phyloP scores from a whole-genome alignment of 2,797 vertebrate genomes.

The Amblyraja radiata region DNA sequence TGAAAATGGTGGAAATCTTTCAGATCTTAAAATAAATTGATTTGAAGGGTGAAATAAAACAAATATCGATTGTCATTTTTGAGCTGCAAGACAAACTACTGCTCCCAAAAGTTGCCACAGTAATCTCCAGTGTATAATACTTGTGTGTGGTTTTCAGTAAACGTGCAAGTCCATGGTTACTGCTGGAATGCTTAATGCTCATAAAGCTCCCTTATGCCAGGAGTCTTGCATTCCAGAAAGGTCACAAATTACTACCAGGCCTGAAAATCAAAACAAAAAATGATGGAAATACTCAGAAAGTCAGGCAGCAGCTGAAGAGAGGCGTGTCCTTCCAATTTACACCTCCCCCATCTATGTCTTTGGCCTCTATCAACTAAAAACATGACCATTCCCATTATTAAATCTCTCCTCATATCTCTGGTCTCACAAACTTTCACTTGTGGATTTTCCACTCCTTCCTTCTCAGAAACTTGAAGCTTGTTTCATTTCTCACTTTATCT shows the following conservation, averaged over 20 bases:
- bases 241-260: not conserved
- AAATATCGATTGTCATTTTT: conserved; percentile 17
- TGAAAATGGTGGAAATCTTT: conserved; percentile 29
- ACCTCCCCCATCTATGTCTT: too few relatives aligned
- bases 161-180: not conserved
- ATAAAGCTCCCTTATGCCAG: not conserved
- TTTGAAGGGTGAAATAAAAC: conserved; percentile 30
- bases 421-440: too few relatives aligned
- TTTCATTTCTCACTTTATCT: too few relatives aligned
- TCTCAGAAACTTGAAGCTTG: too few relatives aligned
- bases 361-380: too few relatives aligned
- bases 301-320: too few relatives aligned
- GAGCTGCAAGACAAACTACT: conserved; percentile 20
- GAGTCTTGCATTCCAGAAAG: not conserved
- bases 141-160: not conserved
- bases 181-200: not conserved
- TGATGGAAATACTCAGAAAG: too few relatives aligned
- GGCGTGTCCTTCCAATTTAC: too few relatives aligned
- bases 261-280: too few relatives aligned
- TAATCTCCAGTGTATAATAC: not conserved
- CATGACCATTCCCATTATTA: too few relatives aligned
- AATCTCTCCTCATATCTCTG: too few relatives aligned
- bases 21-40: conserved; percentile 22
- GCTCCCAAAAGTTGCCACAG: conserved; percentile 18
- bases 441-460: too few relatives aligned